These are phyloP conservation scores for Orestias chungarensis DNA, from an alignment of 2,797 vertebrate species.

Conservation along the genomic window DNA sequence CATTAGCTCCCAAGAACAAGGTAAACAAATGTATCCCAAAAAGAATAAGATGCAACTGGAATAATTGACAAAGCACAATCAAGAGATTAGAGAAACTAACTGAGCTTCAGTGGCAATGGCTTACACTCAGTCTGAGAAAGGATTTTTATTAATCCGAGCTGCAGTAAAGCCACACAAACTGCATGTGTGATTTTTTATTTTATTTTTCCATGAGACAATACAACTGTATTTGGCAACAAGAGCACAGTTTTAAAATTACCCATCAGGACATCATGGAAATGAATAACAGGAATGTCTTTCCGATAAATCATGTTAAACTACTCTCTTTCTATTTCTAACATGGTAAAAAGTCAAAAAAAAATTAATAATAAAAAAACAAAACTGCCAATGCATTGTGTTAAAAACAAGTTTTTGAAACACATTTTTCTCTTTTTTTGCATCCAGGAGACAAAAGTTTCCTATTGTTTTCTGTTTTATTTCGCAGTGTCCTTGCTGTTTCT, in stretches of 20 bases:
- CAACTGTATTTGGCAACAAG: not conserved
- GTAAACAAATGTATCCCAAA: constrained; percentile 80
- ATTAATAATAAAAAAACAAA: not conserved
- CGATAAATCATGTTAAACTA: not conserved
- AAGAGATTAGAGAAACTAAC: constrained; percentile 37
- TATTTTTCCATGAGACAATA: not conserved
- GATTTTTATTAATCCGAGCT: constrained; percentile 34
- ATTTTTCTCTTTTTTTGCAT: constrained; percentile 40
- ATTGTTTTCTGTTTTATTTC: constrained; percentile 62
- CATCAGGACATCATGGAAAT: not conserved
- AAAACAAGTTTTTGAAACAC: constrained; percentile 24
- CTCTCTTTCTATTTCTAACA: constrained; percentile 3
- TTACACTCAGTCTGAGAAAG: constrained; percentile 32
- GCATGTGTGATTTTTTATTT: not conserved
- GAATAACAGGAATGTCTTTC: not conserved
- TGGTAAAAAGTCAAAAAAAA: too few species aligned
- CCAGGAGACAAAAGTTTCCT: constrained; percentile 56
- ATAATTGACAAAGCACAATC: constrained; percentile 44
- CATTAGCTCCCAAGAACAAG: constrained; percentile 85
- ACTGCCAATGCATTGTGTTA: constrained; percentile 7
- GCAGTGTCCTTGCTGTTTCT: constrained; percentile 67
- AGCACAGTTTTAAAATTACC: not conserved
- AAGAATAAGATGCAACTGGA: constrained; percentile 63
- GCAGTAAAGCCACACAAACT: constrained; percentile 56
- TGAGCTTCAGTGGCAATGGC: constrained; percentile 21